Conservation (phyloP, 2,113 vertebrate species). For the Nothocercus nigrocapillus region DNA sequence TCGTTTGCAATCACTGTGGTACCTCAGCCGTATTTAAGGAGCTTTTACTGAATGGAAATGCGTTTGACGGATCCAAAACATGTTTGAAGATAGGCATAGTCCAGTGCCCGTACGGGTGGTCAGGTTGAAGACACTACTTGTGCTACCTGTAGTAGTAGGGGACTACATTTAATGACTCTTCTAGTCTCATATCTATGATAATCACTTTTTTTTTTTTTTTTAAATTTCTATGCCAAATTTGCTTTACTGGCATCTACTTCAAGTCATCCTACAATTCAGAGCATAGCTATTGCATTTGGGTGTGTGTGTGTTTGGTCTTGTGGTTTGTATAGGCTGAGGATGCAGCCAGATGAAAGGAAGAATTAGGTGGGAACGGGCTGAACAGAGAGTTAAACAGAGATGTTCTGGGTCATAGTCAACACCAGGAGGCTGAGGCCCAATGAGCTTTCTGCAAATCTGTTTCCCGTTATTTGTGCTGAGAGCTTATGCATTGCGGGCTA, state of each 20-base stretch:
- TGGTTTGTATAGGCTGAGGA: not conserved
- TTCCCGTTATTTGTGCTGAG: not conserved
- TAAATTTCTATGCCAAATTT: not conserved
- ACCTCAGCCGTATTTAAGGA: slow-evolving; percentile 3
- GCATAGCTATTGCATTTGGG: not conserved
- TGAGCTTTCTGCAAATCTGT: not conserved
- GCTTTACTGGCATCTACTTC: not conserved
- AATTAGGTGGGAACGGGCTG: not conserved
- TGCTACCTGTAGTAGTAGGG: not conserved
- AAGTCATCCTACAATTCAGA: not conserved
- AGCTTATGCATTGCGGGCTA: not conserved
- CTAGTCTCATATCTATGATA: not conserved
- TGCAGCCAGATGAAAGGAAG: not conserved
- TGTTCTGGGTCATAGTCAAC: not conserved
- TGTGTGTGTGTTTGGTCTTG: rapidly evolving
- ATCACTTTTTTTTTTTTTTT: not conserved
- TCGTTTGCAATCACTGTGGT: not conserved
- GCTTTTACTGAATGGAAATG: not conserved
- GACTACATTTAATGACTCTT: not conserved
- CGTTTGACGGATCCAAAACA: not conserved
- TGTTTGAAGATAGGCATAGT: not conserved
- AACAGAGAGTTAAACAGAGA: not conserved
- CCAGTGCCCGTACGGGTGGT: not conserved
- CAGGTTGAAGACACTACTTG: not conserved
- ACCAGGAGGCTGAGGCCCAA: not conserved